phyloP scores from a whole-genome alignment of 2,888 invertebrate genomes.

The Parapristionchus giblindavisi region DNA sequence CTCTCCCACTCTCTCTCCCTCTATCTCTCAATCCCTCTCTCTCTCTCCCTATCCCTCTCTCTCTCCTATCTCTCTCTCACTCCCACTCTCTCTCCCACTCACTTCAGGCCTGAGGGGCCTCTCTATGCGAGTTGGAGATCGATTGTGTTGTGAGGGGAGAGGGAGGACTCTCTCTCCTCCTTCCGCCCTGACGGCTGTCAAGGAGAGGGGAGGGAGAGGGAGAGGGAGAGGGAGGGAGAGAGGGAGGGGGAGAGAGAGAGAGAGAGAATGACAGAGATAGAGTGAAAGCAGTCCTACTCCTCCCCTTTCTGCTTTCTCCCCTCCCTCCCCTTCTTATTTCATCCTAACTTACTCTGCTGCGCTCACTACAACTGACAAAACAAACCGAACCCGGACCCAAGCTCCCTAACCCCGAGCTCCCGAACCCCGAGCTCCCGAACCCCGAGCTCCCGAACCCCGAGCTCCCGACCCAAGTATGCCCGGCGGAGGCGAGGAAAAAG shows the following conservation, averaged over 20 bases:
- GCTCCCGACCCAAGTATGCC: background rate
- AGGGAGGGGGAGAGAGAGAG: background rate
- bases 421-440: too few relatives aligned
- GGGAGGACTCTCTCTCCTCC: background rate
- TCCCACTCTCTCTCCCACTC: slow-evolving; percentile 22
- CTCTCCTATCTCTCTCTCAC: background rate
- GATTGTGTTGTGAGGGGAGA: background rate
- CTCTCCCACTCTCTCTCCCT: slow-evolving; percentile 11
- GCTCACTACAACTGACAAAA: too few relatives aligned
- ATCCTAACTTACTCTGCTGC: too few relatives aligned
- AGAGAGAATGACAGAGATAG: slow-evolving; percentile 6
- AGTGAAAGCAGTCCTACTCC: too few relatives aligned
- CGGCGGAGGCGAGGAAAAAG: slow-evolving; percentile 14
- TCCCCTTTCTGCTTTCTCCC: background rate
- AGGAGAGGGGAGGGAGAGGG: slow-evolving; percentile 6
- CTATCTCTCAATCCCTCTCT: slow-evolving; percentile 18
- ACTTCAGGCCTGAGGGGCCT: background rate
- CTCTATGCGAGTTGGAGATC: too few relatives aligned
- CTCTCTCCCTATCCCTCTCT: background rate
- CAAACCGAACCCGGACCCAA: too few relatives aligned
- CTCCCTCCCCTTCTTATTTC: background rate
- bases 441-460: background rate
- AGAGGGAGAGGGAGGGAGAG: background rate
- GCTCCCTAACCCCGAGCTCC: background rate
- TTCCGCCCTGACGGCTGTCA: background rate